phyloP scores from a whole-genome alignment of 2,888 invertebrate genomes.

The Acleris emargana region DNA sequence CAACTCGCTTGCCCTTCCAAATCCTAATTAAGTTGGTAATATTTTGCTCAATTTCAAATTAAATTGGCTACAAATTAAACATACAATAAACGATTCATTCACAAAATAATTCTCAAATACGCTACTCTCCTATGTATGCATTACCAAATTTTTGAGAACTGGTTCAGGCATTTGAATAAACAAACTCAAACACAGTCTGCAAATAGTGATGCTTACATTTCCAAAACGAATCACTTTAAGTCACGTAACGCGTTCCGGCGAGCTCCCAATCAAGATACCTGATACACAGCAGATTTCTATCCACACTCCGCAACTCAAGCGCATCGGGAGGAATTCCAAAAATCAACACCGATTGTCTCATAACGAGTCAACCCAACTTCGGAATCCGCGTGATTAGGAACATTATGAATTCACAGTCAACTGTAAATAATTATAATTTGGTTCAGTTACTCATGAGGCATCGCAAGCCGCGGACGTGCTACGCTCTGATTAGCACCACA shows the following conservation, averaged over 20 bases:
- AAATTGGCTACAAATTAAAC: no score
- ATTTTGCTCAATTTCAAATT: no score
- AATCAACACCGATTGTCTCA: slow-evolving; percentile 1
- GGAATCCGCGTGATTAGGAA: slow-evolving; percentile 46
- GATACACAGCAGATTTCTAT: slow-evolving; percentile 22
- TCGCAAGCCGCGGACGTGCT: slow-evolving; percentile 64
- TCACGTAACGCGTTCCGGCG: slow-evolving; percentile 17
- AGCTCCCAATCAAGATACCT: slow-evolving; percentile 24
- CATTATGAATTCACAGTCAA: slow-evolving; percentile 60
- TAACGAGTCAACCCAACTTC: slow-evolving; percentile 24
- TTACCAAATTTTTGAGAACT: no score
- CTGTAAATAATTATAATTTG: slow-evolving; percentile 74
- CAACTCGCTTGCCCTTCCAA: no score
- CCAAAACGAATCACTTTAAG: slow-evolving; percentile 19
- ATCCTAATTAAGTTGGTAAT: no score
- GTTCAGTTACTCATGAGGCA: slow-evolving; percentile 71
- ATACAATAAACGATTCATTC: no score
- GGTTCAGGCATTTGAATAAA: no score
- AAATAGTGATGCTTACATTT: slow-evolving; percentile 2
- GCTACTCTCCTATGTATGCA: no score
- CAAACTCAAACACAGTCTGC: not conserved
- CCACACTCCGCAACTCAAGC: slow-evolving; percentile 8
- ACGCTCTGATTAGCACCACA: slow-evolving; percentile 70
- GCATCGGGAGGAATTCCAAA: not conserved
- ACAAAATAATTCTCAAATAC: no score